These are phyloP conservation scores for Zaprionus bogoriensis DNA, from an alignment of 2,888 invertebrate species.

Conservation along the genomic window DNA sequence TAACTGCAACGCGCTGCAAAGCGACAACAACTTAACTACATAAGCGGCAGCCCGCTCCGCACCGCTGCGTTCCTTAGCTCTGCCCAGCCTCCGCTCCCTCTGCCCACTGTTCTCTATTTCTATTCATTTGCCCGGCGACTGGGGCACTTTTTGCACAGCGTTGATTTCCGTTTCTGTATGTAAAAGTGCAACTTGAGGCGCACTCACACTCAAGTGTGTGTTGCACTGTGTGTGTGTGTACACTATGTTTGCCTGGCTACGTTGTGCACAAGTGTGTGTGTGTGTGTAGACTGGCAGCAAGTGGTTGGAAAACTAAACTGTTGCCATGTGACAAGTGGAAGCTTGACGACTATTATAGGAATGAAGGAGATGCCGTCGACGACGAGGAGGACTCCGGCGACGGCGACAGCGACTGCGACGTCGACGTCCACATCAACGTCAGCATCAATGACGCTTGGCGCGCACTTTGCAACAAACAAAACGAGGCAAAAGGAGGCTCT, in stretches of 20 bases:
- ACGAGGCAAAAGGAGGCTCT: conserved; percentile 41
- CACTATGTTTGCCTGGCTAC: background rate
- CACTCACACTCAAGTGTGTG: conserved; percentile 59
- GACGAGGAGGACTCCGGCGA: conserved; percentile 15
- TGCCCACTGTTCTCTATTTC: conserved; percentile 43
- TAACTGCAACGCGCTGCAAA: background rate
- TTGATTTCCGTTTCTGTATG: conserved; percentile 75
- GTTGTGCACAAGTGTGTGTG: conserved; percentile 26
- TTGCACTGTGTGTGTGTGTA: conserved; percentile 22
- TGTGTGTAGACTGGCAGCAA: conserved; percentile 53
- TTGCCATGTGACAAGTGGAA: conserved; percentile 78
- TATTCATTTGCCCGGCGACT: conserved; percentile 74
- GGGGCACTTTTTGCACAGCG: conserved; percentile 67
- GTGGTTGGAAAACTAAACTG: conserved; percentile 76
- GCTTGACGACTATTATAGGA: conserved; percentile 68
- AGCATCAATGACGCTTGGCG: conserved; percentile 71
- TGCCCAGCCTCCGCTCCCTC: background rate
- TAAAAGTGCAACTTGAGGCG: conserved; percentile 77
- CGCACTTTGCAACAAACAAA: conserved; percentile 67
- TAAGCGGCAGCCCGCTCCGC: conserved; percentile 36
- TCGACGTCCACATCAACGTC: conserved; percentile 53
- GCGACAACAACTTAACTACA: conserved; percentile 54
- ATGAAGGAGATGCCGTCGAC: conserved; percentile 47
- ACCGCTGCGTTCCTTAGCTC: conserved; percentile 2
- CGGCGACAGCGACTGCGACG: conserved; percentile 4